Conservation (phyloP, 2,888 invertebrate genomes). For the Eudemis profundana region DNA sequence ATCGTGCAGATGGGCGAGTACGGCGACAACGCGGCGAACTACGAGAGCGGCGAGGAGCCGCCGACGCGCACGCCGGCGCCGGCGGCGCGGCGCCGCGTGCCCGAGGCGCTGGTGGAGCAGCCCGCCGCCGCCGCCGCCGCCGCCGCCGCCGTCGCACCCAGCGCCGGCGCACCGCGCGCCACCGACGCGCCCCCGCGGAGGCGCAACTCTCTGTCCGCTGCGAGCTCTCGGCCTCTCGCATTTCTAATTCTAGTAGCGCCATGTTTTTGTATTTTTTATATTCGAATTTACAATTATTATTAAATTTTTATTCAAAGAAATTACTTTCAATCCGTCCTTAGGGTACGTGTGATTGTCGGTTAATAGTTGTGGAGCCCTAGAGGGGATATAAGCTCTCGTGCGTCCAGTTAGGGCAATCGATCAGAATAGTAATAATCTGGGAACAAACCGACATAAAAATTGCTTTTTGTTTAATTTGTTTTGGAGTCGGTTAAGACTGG, state of each 20-base stretch:
- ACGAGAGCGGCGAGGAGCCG: slow-evolving; percentile 51
- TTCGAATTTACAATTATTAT: slow-evolving; percentile 3
- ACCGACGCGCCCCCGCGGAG: slow-evolving; percentile 15
- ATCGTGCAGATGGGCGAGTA: slow-evolving; percentile 72
- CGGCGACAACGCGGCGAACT: slow-evolving; percentile 72
- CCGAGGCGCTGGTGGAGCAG: not conserved
- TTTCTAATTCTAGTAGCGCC: slow-evolving; percentile 10
- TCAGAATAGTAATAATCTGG: too few species aligned
- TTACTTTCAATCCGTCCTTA: too few species aligned
- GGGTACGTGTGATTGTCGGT: too few species aligned
- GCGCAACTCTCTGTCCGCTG: slow-evolving; percentile 22
- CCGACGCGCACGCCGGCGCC: slow-evolving; percentile 50
- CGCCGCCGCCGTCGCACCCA: slow-evolving; percentile 38
- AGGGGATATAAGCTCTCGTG: too few species aligned
- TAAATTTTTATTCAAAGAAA: not conserved
- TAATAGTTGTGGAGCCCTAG: too few species aligned
- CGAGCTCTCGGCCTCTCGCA: slow-evolving; percentile 33
- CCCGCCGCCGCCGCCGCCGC: slow-evolving; percentile 20
- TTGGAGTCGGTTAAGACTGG: too few species aligned
- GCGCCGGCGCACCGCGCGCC: slow-evolving; percentile 27
- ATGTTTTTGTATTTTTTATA: not conserved
- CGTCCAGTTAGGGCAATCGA: too few species aligned
- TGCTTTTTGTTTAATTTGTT: too few species aligned
- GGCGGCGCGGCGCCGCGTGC: not conserved
- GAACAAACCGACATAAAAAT: too few species aligned